phyloP scores from a whole-genome alignment of 2,888 invertebrate species.

The Ophioninae sp. region DNA sequence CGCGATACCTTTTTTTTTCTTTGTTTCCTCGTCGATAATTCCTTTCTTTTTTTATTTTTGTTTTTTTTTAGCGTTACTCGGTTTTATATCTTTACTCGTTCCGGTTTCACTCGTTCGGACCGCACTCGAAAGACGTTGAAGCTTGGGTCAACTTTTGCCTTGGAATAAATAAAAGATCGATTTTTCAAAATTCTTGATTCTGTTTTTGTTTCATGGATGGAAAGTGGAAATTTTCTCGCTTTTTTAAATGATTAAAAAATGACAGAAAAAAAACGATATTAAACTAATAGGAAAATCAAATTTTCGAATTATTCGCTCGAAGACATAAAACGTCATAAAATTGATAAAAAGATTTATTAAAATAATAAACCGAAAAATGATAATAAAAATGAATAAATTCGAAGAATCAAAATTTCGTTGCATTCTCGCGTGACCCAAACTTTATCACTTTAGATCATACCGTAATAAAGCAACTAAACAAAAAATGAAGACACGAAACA shows the following conservation, averaged over 20 bases:
- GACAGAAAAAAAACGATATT: too few species aligned
- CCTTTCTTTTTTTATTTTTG: conserved; percentile 21
- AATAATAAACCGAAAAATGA: background rate
- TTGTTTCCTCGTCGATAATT: background rate
- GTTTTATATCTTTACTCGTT: conserved; percentile 37
- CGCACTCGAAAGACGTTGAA: background rate
- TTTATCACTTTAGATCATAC: too few species aligned
- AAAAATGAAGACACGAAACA: background rate
- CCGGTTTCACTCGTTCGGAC: conserved; percentile 3
- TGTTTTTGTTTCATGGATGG: background rate
- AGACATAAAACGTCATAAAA: too few species aligned
- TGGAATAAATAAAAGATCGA: background rate
- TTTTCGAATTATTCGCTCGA: too few species aligned
- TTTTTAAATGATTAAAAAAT: too few species aligned
- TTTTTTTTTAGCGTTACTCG: conserved; percentile 3
- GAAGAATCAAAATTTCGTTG: background rate
- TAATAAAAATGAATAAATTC: background rate
- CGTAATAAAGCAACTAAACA: background rate
- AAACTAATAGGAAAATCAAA: too few species aligned
- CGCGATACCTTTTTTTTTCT: conserved; percentile 19
- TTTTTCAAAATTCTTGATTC: background rate
- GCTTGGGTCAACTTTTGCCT: background rate
- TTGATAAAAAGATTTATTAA: too few species aligned
- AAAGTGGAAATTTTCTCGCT: too few species aligned
- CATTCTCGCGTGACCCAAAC: too few species aligned